phyloP scores from a whole-genome alignment of 2,888 invertebrate species.

The Lampropteryx suffumata region DNA sequence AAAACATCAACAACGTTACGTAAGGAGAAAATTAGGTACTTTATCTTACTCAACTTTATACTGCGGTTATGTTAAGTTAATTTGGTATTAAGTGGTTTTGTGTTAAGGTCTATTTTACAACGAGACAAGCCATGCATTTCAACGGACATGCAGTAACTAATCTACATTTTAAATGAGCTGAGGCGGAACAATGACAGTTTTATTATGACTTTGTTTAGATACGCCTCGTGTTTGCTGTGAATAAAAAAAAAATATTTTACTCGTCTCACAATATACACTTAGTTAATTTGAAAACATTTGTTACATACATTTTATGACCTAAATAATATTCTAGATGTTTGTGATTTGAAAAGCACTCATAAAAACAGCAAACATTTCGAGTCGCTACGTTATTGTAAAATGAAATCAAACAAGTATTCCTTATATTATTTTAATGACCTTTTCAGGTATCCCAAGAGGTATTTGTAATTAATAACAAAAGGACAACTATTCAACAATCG shows the following conservation, averaged over 20 bases:
- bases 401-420: background rate
- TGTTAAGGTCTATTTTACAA: conserved; percentile 18
- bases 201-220: conserved; percentile 16
- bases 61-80: conserved; percentile 13
- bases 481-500: conserved; percentile 26
- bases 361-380: conserved; percentile 3
- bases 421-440: background rate
- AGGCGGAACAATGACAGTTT: conserved; percentile 20
- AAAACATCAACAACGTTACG: conserved; percentile 7
- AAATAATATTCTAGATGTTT: background rate
- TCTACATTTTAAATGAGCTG: conserved; percentile 25
- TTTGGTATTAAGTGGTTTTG: conserved; percentile 27
- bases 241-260: conserved; percentile 5
- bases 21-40: conserved; percentile 64
- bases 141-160: conserved; percentile 21
- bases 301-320: background rate
- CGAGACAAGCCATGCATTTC: conserved; percentile 20
- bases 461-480: conserved; percentile 36
- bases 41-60: conserved; percentile 24
- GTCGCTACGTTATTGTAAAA: background rate
- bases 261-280: too few species aligned
- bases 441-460: conserved; percentile 1
- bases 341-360: background rate
- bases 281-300: background rate
- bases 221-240: conserved; percentile 7